Evolutionary conservation across 2,888 invertebrate species (phyloP).

Genomic region (Himalopsyche japonica): DNA sequence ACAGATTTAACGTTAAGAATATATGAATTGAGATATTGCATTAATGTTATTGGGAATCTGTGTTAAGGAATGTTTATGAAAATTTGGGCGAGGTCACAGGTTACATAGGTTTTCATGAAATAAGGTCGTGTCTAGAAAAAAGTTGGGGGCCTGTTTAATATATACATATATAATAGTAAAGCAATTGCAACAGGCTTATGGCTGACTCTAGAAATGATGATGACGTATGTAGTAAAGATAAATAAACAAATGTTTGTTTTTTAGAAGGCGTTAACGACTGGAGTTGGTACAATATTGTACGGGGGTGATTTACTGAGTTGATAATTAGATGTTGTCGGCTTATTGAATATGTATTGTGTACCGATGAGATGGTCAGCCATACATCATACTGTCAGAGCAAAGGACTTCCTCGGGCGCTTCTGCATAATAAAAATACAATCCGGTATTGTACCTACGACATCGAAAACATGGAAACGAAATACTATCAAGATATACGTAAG

Average conservation of each 20-base stretch:
- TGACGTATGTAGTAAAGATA: background rate
- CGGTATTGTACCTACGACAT: background rate
- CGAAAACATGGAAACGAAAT: background rate
- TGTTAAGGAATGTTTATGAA: too few species aligned
- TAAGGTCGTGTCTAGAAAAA: too few species aligned
- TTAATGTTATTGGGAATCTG: too few species aligned
- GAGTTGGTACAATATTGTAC: background rate
- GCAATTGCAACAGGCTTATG: too few species aligned
- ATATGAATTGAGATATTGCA: too few species aligned
- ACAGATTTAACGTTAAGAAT: too few species aligned
- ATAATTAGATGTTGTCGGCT: constrained; percentile 34
- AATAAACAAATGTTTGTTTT: background rate
- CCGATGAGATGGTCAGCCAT: background rate
- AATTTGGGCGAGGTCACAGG: too few species aligned
- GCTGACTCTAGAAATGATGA: too few species aligned
- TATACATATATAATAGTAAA: too few species aligned
- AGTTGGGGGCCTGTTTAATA: too few species aligned
- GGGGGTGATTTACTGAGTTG: constrained; percentile 30
- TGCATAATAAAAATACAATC: background rate
- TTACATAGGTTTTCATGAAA: too few species aligned
- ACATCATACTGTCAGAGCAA: constrained; percentile 10
- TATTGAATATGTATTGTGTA: constrained; percentile 32
- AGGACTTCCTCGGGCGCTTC: constrained; percentile 12
- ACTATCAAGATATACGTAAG: background rate
- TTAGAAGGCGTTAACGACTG: constrained; percentile 30